Evolutionary conservation across 2,888 invertebrate genomes (phyloP).

Genomic region (Apotomis turbidana): DNA sequence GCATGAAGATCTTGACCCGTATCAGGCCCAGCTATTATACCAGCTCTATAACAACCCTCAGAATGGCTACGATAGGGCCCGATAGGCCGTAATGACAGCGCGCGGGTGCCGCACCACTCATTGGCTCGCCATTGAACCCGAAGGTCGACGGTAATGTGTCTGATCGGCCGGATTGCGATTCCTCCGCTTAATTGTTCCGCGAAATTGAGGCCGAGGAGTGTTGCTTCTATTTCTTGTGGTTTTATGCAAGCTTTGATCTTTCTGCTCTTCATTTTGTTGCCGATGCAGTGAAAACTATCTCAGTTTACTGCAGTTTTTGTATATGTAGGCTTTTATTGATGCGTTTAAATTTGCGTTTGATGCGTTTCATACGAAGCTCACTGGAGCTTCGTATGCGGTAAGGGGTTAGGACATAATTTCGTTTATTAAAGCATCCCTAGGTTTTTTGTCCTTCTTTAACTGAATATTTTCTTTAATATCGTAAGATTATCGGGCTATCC

Average conservation of each 20-base stretch:
- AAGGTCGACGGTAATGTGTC: constrained; percentile 66
- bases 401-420: no score
- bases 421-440: no score
- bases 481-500: no score
- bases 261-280: neutral
- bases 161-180: constrained; percentile 61
- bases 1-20: constrained; percentile 51
- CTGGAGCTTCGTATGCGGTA: no score
- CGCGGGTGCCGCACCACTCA: constrained; percentile 46
- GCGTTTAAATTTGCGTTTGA: no score
- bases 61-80: constrained; percentile 38
- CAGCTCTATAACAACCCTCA: constrained; percentile 40
- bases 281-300: neutral
- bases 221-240: neutral
- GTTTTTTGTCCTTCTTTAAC: no score
- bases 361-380: no score
- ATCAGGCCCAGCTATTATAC: constrained; percentile 46
- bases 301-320: neutral
- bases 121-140: constrained; percentile 53
- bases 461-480: no score
- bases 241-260: constrained; percentile 1
- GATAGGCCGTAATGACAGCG: constrained; percentile 58
- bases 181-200: constrained; percentile 42
- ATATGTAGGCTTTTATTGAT: no score
- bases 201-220: constrained; percentile 26